Evolutionary conservation across 1,140 invertebrate species (phyloP).

Genomic region (Elysia chlorotica): DNA sequence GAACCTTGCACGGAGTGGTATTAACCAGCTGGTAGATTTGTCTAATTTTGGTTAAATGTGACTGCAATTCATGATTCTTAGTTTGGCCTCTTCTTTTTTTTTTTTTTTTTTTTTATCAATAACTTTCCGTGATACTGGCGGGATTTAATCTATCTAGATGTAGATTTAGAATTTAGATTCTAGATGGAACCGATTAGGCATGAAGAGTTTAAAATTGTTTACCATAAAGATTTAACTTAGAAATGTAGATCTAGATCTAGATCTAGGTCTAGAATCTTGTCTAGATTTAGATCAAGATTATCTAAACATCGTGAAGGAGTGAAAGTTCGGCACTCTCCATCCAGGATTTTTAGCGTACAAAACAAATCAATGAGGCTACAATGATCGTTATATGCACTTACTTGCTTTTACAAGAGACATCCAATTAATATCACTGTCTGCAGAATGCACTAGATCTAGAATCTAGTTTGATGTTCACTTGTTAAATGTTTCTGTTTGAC

Average conservation of each 20-base stretch:
- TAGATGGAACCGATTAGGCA: not conserved
- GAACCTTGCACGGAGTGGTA: not conserved
- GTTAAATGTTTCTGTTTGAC: no score
- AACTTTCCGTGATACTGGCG: not conserved
- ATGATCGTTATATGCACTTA: not conserved
- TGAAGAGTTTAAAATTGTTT: not conserved
- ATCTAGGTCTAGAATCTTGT: not conserved
- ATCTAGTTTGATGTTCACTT: no score
- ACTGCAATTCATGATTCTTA: not conserved
- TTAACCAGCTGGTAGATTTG: not conserved
- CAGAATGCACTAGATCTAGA: no score
- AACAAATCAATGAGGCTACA: not conserved
- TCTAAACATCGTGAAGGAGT: not conserved
- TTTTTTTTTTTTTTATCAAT: not conserved
- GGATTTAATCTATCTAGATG: no score
- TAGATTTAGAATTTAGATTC: not conserved
- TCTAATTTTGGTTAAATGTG: not conserved
- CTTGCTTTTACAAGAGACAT: conserved; percentile 15
- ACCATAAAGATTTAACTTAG: not conserved
- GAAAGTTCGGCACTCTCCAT: not conserved
- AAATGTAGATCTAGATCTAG: not conserved
- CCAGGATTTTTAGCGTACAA: not conserved
- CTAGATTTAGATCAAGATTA: not conserved
- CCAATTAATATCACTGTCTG: no score
- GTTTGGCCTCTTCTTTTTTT: not conserved